These are phyloP conservation scores for Anas capensis DNA, from an alignment of 2,797 vertebrate species.

Conservation along the genomic window DNA sequence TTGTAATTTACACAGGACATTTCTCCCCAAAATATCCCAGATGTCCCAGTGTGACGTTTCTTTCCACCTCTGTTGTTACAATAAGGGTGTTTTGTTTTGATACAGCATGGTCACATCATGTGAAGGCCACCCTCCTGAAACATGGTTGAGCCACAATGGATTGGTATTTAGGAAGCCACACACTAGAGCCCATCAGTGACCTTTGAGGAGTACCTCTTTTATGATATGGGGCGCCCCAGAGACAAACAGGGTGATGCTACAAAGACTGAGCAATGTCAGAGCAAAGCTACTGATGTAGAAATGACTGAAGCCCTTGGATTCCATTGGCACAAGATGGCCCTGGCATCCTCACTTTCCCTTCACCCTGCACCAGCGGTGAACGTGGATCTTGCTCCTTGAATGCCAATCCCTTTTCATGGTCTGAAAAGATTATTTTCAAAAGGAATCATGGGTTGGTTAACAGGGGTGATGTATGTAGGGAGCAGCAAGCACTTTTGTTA, in stretches of 20 bases:
- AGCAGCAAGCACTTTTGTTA: background rate
- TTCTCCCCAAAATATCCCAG: conserved; percentile 28
- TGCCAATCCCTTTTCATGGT: background rate
- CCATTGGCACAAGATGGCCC: background rate
- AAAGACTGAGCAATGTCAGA: background rate
- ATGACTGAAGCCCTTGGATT: background rate
- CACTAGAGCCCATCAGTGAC: background rate
- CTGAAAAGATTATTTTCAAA: conserved; percentile 2
- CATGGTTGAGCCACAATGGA: background rate
- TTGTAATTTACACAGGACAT: background rate
- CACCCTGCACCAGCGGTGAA: background rate
- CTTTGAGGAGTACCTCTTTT: background rate
- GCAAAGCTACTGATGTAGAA: background rate
- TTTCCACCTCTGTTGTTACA: background rate
- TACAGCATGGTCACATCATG: accelerated
- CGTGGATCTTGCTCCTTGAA: background rate
- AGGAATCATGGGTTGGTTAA: background rate
- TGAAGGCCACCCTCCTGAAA: background rate
- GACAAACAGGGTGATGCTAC: background rate
- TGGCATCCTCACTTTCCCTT: background rate
- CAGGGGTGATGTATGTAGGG: background rate
- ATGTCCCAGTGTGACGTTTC: background rate
- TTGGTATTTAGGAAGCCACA: background rate
- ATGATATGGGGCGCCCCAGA: background rate
- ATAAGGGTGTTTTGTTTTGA: accelerated